Evolutionary conservation across 2,888 invertebrate species (phyloP).

Genomic region (Cephus runcator): DNA sequence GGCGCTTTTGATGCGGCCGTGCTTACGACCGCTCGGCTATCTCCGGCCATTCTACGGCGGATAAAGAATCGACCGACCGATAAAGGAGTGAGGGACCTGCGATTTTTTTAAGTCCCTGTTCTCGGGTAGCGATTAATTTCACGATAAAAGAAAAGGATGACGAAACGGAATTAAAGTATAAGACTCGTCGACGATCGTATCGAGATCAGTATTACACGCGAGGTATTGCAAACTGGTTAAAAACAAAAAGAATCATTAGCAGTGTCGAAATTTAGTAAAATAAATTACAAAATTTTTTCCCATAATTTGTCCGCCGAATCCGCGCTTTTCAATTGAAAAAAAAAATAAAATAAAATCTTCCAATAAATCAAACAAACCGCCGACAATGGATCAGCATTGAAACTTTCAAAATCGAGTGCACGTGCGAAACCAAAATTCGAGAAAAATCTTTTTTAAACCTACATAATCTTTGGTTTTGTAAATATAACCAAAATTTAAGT

Average conservation of each 20-base stretch:
- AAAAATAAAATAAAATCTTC: too few relatives aligned
- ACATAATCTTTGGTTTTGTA: background rate
- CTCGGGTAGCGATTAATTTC: background rate
- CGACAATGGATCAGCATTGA: too few relatives aligned
- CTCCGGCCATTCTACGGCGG: slow-evolving; percentile 9
- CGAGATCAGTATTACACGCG: background rate
- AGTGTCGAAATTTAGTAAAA: background rate
- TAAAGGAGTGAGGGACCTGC: background rate
- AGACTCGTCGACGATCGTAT: background rate
- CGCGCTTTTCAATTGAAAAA: too few relatives aligned
- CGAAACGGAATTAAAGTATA: background rate
- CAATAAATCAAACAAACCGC: too few relatives aligned
- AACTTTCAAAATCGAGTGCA: background rate
- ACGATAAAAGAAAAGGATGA: background rate
- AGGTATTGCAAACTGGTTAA: background rate
- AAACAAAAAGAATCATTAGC: background rate
- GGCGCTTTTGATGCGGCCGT: slow-evolving; percentile 16
- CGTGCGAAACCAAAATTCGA: background rate
- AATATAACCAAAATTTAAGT: background rate
- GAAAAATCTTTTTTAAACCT: background rate
- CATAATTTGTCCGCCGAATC: too few relatives aligned
- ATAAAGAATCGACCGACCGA: background rate
- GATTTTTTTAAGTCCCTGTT: background rate
- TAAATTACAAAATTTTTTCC: background rate
- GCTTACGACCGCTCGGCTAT: slow-evolving; percentile 15